Evolutionary conservation across 2,888 invertebrate genomes (phyloP).

Genomic region (Syrista parreyssii): DNA sequence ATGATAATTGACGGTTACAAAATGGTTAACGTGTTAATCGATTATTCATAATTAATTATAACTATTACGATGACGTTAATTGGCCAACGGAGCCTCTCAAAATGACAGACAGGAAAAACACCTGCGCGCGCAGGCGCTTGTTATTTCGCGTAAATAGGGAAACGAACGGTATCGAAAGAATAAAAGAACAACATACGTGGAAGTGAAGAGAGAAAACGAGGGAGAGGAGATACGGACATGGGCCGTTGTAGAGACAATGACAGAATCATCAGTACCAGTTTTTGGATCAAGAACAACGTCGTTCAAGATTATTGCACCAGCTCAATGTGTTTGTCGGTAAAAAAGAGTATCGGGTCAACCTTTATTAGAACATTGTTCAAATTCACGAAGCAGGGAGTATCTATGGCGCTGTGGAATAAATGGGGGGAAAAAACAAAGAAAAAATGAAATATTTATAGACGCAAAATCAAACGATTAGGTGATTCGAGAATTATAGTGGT

Average conservation of each 20-base stretch:
- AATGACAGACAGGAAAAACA: too few species aligned
- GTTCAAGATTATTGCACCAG: too few species aligned
- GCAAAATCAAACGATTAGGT: too few species aligned
- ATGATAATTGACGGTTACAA: slow-evolving; percentile 43
- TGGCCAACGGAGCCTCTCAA: background rate
- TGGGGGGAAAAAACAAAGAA: slow-evolving; percentile 6
- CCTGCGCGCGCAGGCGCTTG: too few species aligned
- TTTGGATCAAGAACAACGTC: too few species aligned
- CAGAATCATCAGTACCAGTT: background rate
- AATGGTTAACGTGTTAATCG: slow-evolving; percentile 37
- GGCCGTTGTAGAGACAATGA: slow-evolving; percentile 29
- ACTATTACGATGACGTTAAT: slow-evolving; percentile 10
- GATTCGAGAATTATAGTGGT: too few species aligned
- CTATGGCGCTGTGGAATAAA: slow-evolving; percentile 4
- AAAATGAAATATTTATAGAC: slow-evolving; percentile 4
- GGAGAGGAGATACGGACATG: slow-evolving; percentile 25
- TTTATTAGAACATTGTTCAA: slow-evolving; percentile 14
- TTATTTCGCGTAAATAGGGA: slow-evolving; percentile 1
- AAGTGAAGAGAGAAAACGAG: slow-evolving; percentile 31
- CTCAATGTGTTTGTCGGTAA: too few species aligned
- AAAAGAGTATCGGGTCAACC: too few species aligned
- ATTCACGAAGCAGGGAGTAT: too few species aligned
- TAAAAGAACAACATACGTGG: slow-evolving; percentile 22
- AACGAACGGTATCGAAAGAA: slow-evolving; percentile 22
- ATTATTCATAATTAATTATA: slow-evolving; percentile 23